Base-by-base conservation (phyloP, 2,113 vertebrate genomes). In the Oryzias woworae region DNA sequence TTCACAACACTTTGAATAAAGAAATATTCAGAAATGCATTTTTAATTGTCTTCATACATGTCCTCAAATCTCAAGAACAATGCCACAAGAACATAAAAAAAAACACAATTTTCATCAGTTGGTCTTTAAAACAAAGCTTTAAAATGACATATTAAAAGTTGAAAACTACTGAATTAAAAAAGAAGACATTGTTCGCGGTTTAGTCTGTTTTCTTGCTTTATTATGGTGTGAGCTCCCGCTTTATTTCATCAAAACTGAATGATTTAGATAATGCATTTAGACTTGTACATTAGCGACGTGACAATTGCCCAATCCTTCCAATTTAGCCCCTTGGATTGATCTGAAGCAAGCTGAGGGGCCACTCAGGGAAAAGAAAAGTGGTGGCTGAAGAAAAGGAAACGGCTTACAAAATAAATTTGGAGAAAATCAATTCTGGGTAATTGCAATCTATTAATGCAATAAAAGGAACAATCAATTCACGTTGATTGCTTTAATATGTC, bases 291-390 rank as follows among this genome's bases (percentile, higher is more conserved):
- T 57, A 20, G 61, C 28, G 24, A 42, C 2, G n/a, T 59, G 51
- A 54, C 22, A 58, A 43, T 17, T 55, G 63, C 43, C 28, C 26
- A 8, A 75, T 58, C 15, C 18, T 48, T 26, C 24, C 45, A 63
- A 49, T 73, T 53, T 64, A 64, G 14, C 36, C 57, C 2, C 23
- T 23, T 56, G 36, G 60, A 79, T 60, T 59, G 28, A 62, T 73
- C 55, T 59, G 48, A 71, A 61, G 10, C 14, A 50, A 67, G 49
- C 43, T 69, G 68, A 69, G 57, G 66, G n/a, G n/a, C n/a, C 46
- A 55, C 22, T 51, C 23, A 54, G 36, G n/a, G 13, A 31, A 65
- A 36, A 36, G 54, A 24, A 53, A 46, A 53, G 41, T 43, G 45
- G 47, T 18, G 22, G 50, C 10, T 46, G 53, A 17, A 57, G 28